Evolutionary conservation across 2,888 invertebrate genomes (phyloP).

Genomic region (Beris morrisii): DNA sequence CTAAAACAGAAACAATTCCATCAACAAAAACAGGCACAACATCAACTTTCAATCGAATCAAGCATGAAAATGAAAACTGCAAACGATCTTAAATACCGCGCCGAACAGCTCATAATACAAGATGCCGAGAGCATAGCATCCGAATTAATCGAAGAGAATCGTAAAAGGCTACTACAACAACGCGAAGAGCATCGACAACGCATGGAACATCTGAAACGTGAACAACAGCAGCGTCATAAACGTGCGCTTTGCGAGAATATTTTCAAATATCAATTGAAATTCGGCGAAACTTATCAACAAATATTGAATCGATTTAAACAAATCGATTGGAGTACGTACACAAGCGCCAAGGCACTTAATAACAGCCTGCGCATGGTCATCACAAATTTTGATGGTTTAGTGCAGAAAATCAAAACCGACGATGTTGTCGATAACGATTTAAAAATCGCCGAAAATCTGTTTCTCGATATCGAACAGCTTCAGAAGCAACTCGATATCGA

Average conservation of each 20-base stretch:
- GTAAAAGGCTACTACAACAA: background rate
- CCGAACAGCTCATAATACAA: slow-evolving; percentile 16
- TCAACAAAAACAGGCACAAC: background rate
- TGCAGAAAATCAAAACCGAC: slow-evolving; percentile 53
- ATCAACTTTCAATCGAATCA: background rate
- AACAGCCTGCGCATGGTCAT: slow-evolving; percentile 1
- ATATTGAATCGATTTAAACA: slow-evolving; percentile 42
- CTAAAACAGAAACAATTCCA: slow-evolving; percentile 10
- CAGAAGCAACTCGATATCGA: slow-evolving; percentile 54
- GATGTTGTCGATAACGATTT: slow-evolving; percentile 59
- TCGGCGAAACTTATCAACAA: slow-evolving; percentile 54
- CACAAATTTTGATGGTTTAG: background rate
- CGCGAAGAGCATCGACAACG: background rate
- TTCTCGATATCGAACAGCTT: slow-evolving; percentile 57
- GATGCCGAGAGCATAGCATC: slow-evolving; percentile 11
- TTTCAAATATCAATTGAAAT: slow-evolving; percentile 46
- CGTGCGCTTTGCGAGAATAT: slow-evolving; percentile 1
- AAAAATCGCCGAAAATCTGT: slow-evolving; percentile 60
- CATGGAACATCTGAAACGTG: slow-evolving; percentile 11
- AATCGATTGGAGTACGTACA: slow-evolving; percentile 42
- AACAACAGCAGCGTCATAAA: slow-evolving; percentile 8
- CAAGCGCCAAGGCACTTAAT: slow-evolving; percentile 2
- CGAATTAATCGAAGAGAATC: slow-evolving; percentile 10
- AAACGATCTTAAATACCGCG: slow-evolving; percentile 10
- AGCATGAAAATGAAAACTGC: background rate